A percentile compares a stretch with the other conserved stretches of the same genome.
Conservation (phyloP, 2,113 vertebrate genomes). For the Cyprinodon brontotheroides region DNA sequence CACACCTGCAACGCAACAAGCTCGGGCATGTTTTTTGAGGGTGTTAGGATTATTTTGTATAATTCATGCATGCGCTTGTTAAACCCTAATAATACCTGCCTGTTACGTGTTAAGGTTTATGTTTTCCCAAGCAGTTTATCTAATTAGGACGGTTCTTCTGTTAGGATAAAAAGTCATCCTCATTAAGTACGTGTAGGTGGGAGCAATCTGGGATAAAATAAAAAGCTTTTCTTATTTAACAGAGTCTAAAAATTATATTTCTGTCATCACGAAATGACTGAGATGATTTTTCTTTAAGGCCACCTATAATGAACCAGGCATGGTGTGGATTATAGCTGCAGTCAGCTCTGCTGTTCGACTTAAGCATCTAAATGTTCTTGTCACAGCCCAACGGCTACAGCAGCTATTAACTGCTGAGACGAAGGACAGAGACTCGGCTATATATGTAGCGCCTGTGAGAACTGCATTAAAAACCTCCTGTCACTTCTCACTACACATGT, state of each 20-base stretch:
- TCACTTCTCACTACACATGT: constrained; percentile 5
- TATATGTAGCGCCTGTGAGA: neutral
- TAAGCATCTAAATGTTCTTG: constrained; percentile 35
- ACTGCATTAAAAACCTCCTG: constrained; percentile 1
- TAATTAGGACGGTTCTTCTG: too few relatives aligned
- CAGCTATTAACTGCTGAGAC: constrained; percentile 58
- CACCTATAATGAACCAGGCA: constrained; percentile 58
- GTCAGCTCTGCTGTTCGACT: constrained; percentile 27
- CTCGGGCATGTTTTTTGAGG: constrained; percentile 38
- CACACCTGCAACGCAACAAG: constrained; percentile 52
- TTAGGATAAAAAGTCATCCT: too few relatives aligned
- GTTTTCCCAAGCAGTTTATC: too few relatives aligned
- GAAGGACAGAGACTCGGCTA: constrained; percentile 19
- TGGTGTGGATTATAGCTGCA: constrained; percentile 53
- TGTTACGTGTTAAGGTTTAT: too few relatives aligned
- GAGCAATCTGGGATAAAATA: constrained; percentile 40
- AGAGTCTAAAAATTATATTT: constrained; percentile 9
- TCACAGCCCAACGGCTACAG: constrained; percentile 56
- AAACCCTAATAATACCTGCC: too few relatives aligned
- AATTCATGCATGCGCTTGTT: too few relatives aligned
- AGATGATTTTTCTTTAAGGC: constrained; percentile 26
- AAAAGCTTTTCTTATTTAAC: constrained; percentile 5
- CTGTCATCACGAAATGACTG: constrained; percentile 16
- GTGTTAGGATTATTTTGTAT: too few relatives aligned
- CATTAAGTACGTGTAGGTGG: constrained; percentile 2